Evolutionary conservation across 2,888 invertebrate species (phyloP), one percentile per base, ranked within the genome.

Genomic region (Cephalotes varians): DNA sequence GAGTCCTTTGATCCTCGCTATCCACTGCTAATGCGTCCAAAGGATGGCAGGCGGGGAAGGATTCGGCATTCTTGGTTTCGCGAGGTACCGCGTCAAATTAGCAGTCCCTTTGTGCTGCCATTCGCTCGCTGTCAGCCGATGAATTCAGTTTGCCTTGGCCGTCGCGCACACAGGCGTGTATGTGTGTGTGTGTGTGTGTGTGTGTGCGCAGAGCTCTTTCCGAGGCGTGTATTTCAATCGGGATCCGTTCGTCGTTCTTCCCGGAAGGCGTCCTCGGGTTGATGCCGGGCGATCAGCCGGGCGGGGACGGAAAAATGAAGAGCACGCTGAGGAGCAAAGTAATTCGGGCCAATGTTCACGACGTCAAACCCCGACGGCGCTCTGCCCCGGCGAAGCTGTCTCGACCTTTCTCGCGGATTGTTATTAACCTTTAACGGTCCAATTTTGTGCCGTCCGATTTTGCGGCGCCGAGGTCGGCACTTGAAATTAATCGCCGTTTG

Each of bases 81-180:
- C 60, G 85, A 85, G 76, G 86, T 85, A 71, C 79, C 82, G 69
- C 85, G 84, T 71, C 81, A 87, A 90, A 91, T 90, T 91, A 88
- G 90, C 88, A 85, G 87, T 77, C 83, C 90, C 84, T 90, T 87
- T 89, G 91, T 90, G 83, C 90, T 85, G 87, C 86, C 87, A 88
- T 67, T 88, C 87, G 88, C 69, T 82, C 74, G 67, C 84, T 88
- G 90, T 86, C 88, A 87, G 86, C 85, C 88, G 83, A 73, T 81
- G 84, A 87, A 89, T 87, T 89, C 88, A 83, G 84, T 84, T 89
- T 86, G 84, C 77, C 83, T 81, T 81, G 77, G 40, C 71, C 21
- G 64, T 12, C 34, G 49, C 62, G 15, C 56, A 71, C 47, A 62
- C 54, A 60, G 31, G 21, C 18, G 44, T 15, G 44, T 47, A 47